phyloP scores from a whole-genome alignment of 2,797 vertebrate genomes.

The Choloepus didactylus region DNA sequence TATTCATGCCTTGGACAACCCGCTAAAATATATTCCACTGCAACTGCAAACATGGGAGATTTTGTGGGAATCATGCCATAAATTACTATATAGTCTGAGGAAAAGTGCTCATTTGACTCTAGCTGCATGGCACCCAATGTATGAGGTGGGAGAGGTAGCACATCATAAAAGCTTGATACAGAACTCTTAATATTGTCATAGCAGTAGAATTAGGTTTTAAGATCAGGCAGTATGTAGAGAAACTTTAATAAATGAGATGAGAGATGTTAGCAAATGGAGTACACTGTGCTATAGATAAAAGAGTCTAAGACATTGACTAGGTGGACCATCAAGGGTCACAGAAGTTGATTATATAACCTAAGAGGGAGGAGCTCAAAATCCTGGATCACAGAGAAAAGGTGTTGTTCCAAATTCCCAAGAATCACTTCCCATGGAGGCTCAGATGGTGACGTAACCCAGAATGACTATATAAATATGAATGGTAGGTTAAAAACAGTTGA shows the following conservation, averaged over 20 bases:
- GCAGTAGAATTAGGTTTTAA: neutral
- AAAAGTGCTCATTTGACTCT: neutral
- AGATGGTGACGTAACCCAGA: neutral
- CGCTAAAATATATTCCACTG: neutral
- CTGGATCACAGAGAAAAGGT: neutral
- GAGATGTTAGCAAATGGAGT: neutral
- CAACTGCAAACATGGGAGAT: neutral
- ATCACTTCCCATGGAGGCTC: neutral
- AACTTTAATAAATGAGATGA: neutral
- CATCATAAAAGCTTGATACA: neutral
- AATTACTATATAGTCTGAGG: neutral
- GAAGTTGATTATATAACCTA: neutral
- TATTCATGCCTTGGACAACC: neutral
- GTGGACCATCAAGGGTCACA: neutral
- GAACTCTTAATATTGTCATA: neutral
- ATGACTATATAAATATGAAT: neutral
- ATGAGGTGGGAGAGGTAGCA: neutral
- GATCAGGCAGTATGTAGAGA: neutral
- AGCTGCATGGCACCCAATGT: too few species aligned
- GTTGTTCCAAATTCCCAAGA: neutral
- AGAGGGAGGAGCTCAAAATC: neutral
- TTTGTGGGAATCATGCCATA: neutral
- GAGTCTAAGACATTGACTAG: neutral
- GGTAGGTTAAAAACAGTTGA: neutral
- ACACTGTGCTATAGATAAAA: neutral